Evolutionary conservation across 2,113 vertebrate genomes (phyloP).

Genomic region (Corapipo altera): DNA sequence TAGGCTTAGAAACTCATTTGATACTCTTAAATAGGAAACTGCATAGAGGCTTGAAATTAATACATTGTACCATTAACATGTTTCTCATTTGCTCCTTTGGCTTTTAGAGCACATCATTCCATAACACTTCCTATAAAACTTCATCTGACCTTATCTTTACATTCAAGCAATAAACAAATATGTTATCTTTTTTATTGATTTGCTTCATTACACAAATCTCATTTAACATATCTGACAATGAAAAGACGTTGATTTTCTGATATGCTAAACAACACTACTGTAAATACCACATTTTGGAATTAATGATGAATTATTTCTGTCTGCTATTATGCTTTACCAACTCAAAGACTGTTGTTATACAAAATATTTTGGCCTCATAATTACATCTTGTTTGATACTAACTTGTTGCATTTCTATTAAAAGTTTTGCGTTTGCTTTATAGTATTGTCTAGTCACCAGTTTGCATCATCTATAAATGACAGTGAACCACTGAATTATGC

Average conservation of each 20-base stretch:
- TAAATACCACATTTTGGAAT: not conserved
- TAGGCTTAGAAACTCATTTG: not conserved
- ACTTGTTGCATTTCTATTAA: constrained; percentile 26
- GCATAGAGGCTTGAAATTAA: not conserved
- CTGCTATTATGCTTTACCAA: not conserved
- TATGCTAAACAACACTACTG: not conserved
- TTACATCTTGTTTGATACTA: not conserved
- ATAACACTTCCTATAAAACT: not conserved
- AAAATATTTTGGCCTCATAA: not conserved
- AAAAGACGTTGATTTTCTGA: not conserved
- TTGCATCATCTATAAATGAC: not conserved
- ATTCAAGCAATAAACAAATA: not conserved
- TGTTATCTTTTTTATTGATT: not conserved
- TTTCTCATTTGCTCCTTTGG: not conserved
- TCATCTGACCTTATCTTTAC: not conserved
- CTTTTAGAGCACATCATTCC: not conserved
- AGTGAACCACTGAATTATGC: constrained; percentile 27
- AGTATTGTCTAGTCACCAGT: not conserved
- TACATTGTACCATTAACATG: not conserved
- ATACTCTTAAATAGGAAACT: not conserved
- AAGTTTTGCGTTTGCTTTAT: not conserved
- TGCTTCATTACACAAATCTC: constrained; percentile 19
- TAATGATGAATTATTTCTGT: not conserved
- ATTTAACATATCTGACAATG: not conserved
- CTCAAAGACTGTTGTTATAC: not conserved